A percentile compares a stretch with the other conserved stretches of the same genome.
Conservation (phyloP, 2,888 invertebrate genomes). For the Bimastos eiseni region DNA sequence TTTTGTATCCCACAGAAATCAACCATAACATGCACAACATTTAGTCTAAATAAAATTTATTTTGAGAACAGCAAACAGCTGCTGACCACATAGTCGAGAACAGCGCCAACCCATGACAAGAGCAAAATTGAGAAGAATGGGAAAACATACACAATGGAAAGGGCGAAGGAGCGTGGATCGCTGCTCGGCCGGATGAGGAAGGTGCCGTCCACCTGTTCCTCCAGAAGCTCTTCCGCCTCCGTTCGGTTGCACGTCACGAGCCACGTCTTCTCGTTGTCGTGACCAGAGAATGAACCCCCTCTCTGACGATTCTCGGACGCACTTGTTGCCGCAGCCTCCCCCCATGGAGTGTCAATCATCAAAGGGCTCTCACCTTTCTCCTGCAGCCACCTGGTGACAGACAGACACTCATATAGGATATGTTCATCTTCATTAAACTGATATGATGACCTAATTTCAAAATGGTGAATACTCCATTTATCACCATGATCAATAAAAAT, state of each 20-base stretch:
- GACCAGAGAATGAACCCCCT: conserved; percentile 51
- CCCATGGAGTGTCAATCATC: conserved; percentile 49
- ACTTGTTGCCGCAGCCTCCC: conserved; percentile 53
- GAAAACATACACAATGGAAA: conserved; percentile 77
- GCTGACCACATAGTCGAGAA: neutral
- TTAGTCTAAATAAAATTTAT: neutral
- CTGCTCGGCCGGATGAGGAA: conserved; percentile 80
- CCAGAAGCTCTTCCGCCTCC: conserved; percentile 77
- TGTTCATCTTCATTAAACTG: neutral
- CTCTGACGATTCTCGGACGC: conserved; percentile 66
- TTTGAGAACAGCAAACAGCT: neutral
- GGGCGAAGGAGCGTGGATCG: conserved; percentile 75
- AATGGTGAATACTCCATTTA: neutral
- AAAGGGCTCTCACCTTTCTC: conserved; percentile 76
- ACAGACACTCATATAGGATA: neutral
- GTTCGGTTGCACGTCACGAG: conserved; percentile 73
- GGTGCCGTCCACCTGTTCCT: conserved; percentile 82
- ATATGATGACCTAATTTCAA: neutral
- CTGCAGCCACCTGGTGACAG: conserved; percentile 66
- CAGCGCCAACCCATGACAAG: neutral
- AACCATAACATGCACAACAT: neutral
- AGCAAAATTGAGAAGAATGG: neutral
- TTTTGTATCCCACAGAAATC: neutral
- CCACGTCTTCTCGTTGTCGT: conserved; percentile 66
- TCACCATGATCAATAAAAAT: neutral